Conservation (phyloP, 2,888 invertebrate genomes). For the Sphaerophoria rueppellii region DNA sequence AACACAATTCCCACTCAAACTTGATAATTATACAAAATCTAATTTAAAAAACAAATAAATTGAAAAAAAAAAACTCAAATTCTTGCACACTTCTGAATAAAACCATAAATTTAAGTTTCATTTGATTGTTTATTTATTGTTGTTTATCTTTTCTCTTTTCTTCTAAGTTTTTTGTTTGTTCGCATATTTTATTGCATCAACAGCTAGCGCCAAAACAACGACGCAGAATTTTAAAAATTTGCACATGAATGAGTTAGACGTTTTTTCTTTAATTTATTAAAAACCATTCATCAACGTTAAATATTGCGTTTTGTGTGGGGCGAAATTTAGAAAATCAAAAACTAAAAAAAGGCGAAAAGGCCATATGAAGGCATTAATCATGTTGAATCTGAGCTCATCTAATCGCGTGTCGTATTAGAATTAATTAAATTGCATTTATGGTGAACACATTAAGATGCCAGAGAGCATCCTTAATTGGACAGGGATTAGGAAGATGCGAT, state of each 20-base stretch:
- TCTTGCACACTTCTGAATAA: constrained; percentile 47
- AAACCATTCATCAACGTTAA: constrained; percentile 47
- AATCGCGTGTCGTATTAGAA: constrained; percentile 65
- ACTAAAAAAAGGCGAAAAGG: not conserved
- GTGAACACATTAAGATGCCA: constrained; percentile 18
- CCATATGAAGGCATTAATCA: constrained; percentile 55
- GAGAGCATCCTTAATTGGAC: not conserved
- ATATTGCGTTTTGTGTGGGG: not conserved
- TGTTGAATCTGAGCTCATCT: constrained; percentile 62
- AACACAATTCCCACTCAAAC: too few species aligned
- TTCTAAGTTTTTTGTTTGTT: not conserved
- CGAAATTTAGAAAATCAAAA: constrained; percentile 40
- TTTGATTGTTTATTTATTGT: constrained; percentile 63
- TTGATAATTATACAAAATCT: too few species aligned
- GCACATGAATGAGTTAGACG: constrained; percentile 45
- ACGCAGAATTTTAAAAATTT: constrained; percentile 3
- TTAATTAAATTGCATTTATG: constrained; percentile 66
- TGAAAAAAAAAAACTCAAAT: not conserved
- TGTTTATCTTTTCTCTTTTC: constrained; percentile 35
- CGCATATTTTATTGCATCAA: not conserved
- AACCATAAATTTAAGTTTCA: constrained; percentile 64
- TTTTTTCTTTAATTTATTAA: constrained; percentile 27
- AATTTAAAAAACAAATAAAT: not conserved
- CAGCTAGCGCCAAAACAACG: not conserved
- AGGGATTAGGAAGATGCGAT: constrained; percentile 3